These are phyloP conservation scores for Manduca sexta DNA, from an alignment of 1,140 invertebrate genomes.

Conservation along the genomic window DNA sequence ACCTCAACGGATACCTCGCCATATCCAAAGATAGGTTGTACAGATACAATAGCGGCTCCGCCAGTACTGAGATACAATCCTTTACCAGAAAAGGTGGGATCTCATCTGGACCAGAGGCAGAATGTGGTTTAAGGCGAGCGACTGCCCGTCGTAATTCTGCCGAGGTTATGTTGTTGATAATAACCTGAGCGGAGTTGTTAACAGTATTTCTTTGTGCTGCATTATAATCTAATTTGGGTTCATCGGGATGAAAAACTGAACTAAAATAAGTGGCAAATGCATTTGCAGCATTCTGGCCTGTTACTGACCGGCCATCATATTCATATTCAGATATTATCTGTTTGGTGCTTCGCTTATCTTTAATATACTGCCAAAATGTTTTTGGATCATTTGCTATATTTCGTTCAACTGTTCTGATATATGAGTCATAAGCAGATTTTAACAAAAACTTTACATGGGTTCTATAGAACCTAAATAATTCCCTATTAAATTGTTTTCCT, in stretches of 20 bases:
- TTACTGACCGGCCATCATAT: not conserved
- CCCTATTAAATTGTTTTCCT: constrained; percentile 3
- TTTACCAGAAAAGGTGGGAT: constrained; percentile 8
- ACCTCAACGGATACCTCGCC: not conserved
- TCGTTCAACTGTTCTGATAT: constrained; percentile 3
- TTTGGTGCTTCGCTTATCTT: too few relatives aligned
- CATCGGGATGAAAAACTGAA: constrained; percentile 1
- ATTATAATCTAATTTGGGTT: not conserved
- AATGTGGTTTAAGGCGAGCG: constrained; percentile 1
- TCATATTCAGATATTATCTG: not conserved
- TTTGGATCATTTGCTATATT: constrained; percentile 1
- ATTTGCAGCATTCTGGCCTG: constrained; percentile 4
- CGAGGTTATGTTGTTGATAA: too few relatives aligned
- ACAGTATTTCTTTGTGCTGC: not conserved
- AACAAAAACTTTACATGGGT: constrained; percentile 5
- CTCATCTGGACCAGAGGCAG: constrained; percentile 6
- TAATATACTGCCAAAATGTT: not conserved
- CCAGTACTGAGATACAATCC: constrained; percentile 4
- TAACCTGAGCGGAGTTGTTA: too few relatives aligned
- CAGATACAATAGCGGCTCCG: constrained; percentile 5
- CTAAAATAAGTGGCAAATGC: constrained; percentile 9
- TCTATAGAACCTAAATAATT: constrained; percentile 11
- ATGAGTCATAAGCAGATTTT: not conserved
- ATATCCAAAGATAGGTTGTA: constrained; percentile 6
- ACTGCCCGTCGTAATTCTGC: not conserved